Evolutionary conservation across 2,888 invertebrate species (phyloP).

Genomic region (Rhodophaea formosa): DNA sequence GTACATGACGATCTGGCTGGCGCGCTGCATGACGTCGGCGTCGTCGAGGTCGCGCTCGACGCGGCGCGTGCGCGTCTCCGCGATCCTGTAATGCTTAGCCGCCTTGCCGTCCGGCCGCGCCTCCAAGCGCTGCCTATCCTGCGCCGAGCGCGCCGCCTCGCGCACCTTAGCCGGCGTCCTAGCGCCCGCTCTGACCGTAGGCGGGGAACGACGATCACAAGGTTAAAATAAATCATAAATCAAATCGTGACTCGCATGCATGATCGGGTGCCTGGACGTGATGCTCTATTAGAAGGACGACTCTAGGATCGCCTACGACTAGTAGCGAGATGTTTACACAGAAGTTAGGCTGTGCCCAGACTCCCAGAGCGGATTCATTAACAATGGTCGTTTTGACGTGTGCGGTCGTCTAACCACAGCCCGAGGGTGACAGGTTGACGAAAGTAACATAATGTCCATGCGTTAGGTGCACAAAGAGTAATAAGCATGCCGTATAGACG

Average conservation of each 20-base stretch:
- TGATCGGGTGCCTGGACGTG: conserved; percentile 22
- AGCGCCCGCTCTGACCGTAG: conserved; percentile 51
- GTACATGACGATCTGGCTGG: conserved; percentile 94
- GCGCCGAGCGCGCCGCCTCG: conserved; percentile 41
- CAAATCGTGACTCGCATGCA: conserved; percentile 31
- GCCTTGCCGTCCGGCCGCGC: conserved; percentile 57
- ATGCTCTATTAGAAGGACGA: conserved; percentile 11
- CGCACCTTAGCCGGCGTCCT: conserved; percentile 39
- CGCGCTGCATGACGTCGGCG: conserved; percentile 90
- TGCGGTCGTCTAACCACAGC: conserved; percentile 36
- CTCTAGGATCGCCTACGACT: conserved; percentile 11
- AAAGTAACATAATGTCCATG: conserved; percentile 60
- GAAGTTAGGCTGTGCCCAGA: conserved; percentile 34
- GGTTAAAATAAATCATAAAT: conserved; percentile 22
- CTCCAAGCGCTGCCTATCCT: conserved; percentile 41
- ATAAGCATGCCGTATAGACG: conserved; percentile 62
- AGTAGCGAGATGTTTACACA: conserved; percentile 29
- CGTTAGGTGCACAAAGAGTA: conserved; percentile 64
- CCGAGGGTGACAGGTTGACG: conserved; percentile 34
- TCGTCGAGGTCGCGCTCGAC: conserved; percentile 84
- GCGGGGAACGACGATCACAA: conserved; percentile 26
- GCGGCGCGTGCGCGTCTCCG: conserved; percentile 73
- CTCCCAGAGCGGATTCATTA: conserved; percentile 9
- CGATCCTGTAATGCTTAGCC: conserved; percentile 68
- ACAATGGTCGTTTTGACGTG: background rate